Conservation (phyloP, 2,113 vertebrate species). For the Orthonyx spaldingii region DNA sequence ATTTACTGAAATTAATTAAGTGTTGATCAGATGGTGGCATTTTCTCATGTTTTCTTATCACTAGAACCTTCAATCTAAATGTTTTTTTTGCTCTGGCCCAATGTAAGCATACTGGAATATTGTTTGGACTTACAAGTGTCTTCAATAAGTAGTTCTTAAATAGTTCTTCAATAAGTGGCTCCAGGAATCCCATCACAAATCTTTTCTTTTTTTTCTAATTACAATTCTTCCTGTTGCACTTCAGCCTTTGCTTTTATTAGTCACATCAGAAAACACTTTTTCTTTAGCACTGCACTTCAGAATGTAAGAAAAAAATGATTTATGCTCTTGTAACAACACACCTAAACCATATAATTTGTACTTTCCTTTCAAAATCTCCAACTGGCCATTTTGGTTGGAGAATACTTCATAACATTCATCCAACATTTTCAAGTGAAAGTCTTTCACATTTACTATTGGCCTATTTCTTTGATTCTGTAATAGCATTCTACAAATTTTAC, state of each 20-base stretch:
- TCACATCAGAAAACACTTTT: neutral
- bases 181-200: neutral
- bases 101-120: neutral
- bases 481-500: neutral
- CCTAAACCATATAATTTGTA: neutral
- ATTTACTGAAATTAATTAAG: constrained; percentile 71
- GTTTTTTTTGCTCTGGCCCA: constrained; percentile 15
- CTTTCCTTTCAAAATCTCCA: neutral
- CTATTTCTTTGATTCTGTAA: neutral
- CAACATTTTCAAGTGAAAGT: neutral
- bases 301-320: neutral
- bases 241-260: neutral
- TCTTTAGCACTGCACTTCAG: neutral
- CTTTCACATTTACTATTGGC: neutral
- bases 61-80: constrained; percentile 26
- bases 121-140: neutral
- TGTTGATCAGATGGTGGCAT: constrained; percentile 61
- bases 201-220: neutral
- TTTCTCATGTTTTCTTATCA: constrained; percentile 55
- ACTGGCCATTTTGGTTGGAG: neutral
- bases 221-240: neutral
- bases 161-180: neutral
- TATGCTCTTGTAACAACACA: neutral
- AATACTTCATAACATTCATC: neutral
- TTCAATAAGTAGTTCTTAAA: neutral